Evolutionary conservation across 1,140 invertebrate genomes (phyloP), one percentile per base, ranked within the genome.

Genomic region (Zaprionus africanus): DNA sequence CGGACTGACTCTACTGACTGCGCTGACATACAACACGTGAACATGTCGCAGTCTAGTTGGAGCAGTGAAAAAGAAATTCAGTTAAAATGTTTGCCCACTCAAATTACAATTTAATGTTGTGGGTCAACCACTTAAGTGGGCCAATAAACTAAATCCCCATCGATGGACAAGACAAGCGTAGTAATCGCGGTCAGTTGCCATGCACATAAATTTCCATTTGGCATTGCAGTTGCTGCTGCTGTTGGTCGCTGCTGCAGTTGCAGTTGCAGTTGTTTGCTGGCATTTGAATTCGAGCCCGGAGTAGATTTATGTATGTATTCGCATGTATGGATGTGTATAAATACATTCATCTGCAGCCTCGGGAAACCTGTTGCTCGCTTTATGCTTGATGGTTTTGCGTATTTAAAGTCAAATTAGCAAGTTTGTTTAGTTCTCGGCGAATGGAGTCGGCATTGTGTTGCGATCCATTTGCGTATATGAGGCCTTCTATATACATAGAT

Each of bases 71-170:
- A 46, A 72, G 67, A 87, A 78, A 81, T 81, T 75, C 78, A 66
- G 74, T 79, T 72, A 70, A 87, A 87, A 88, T 87, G 85, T 87
- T 81, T 88, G 81, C 85, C 84, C 81, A 90, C 85, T 87, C 85
- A 90, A 90, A 87, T 88, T 88, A 90, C 84, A 90, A 87, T 87
- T 87, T 88, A 87, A 87, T 78, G 85, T 88, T 88, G 84, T 87
- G 85, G 84, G 84, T 87, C 84, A 87, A 78, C 67, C 70, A 84
- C 77, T 71, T 88, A 88, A 87, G 84, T 87, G 84, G 84, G 85
- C 78, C 84, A 87, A 87, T 87, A 87, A 87, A 87, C 85, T 73
- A 87, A 87, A 72, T 78, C 61, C 60, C 53, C 78, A 61, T 61
- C 71, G 67, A 51, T 78, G 70, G 69, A 73, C 76, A 85, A 86